These are phyloP conservation scores for Hemistola chrysoprasaria DNA, from an alignment of 2,888 invertebrate genomes.

Conservation along the genomic window DNA sequence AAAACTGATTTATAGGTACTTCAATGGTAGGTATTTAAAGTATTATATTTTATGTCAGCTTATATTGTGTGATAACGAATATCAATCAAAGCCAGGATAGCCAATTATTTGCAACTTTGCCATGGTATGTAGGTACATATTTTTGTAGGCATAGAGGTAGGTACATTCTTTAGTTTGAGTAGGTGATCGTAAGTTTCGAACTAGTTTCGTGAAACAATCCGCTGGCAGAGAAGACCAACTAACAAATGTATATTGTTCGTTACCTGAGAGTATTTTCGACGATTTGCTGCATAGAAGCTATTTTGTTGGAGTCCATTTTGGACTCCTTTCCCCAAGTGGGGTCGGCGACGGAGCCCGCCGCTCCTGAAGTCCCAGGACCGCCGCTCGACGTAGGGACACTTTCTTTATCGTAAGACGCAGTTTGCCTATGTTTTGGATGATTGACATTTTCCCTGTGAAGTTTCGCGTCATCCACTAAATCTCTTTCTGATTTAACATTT, in stretches of 20 bases:
- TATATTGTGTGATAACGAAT: too few species aligned
- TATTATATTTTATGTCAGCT: too few species aligned
- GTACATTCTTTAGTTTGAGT: too few species aligned
- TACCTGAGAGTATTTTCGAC: conserved; percentile 86
- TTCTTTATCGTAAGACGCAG: conserved; percentile 81
- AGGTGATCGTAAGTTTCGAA: too few species aligned
- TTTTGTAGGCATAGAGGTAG: too few species aligned
- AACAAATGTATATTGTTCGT: conserved; percentile 20
- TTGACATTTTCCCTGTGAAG: conserved; percentile 82
- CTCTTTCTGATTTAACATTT: conserved; percentile 75
- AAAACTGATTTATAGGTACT: too few species aligned
- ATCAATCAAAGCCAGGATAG: too few species aligned
- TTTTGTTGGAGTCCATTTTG: conserved; percentile 74
- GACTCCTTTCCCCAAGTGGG: conserved; percentile 54
- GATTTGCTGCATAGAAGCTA: conserved; percentile 83
- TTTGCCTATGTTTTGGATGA: conserved; percentile 82
- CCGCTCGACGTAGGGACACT: conserved; percentile 64
- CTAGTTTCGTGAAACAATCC: not conserved
- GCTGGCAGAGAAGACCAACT: conserved; percentile 12
- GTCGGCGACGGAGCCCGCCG: conserved; percentile 51
- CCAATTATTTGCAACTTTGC: too few species aligned
- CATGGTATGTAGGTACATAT: too few species aligned
- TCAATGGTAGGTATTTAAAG: too few species aligned
- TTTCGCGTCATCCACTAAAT: conserved; percentile 80
- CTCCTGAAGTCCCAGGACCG: conserved; percentile 67